Conservation (phyloP, 1,140 invertebrate species). For the Drosophila eugracilis region DNA sequence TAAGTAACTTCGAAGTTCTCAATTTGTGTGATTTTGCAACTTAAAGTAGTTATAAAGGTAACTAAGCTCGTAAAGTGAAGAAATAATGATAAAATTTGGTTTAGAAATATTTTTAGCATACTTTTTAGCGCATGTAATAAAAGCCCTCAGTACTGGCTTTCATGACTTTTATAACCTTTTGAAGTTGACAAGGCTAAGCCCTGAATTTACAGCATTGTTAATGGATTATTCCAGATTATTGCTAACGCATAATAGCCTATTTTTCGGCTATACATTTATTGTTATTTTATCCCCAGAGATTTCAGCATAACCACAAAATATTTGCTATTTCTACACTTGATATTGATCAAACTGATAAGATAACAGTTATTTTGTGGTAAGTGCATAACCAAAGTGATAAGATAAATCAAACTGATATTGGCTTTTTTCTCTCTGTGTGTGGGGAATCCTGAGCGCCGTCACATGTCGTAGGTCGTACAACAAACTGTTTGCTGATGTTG, state of each 20-base stretch:
- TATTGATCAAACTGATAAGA: slow-evolving; percentile 1
- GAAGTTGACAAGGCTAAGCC: too few species aligned
- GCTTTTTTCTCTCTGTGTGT: slow-evolving; percentile 4
- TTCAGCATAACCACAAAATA: background rate
- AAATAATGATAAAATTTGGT: too few species aligned
- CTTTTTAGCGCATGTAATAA: too few species aligned
- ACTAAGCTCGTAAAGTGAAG: too few species aligned
- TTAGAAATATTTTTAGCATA: too few species aligned
- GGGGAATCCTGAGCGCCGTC: slow-evolving; percentile 22
- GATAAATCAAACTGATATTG: slow-evolving; percentile 7
- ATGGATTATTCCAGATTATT: too few species aligned
- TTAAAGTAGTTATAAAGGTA: too few species aligned
- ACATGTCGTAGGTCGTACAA: slow-evolving; percentile 77
- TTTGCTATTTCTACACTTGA: background rate
- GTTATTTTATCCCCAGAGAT: slow-evolving; percentile 2
- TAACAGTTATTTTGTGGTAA: background rate
- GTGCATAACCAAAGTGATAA: slow-evolving; percentile 7
- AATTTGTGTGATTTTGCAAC: too few species aligned
- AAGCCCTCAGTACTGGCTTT: too few species aligned
- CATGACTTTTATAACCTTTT: too few species aligned
- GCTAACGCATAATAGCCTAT: background rate
- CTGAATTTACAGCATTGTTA: too few species aligned
- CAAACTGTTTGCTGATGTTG: slow-evolving; percentile 79
- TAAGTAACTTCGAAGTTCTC: too few species aligned
- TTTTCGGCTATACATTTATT: background rate